Evolutionary conservation across 2,113 vertebrate species (phyloP).

Genomic region (Myanophis thanlyinensis): DNA sequence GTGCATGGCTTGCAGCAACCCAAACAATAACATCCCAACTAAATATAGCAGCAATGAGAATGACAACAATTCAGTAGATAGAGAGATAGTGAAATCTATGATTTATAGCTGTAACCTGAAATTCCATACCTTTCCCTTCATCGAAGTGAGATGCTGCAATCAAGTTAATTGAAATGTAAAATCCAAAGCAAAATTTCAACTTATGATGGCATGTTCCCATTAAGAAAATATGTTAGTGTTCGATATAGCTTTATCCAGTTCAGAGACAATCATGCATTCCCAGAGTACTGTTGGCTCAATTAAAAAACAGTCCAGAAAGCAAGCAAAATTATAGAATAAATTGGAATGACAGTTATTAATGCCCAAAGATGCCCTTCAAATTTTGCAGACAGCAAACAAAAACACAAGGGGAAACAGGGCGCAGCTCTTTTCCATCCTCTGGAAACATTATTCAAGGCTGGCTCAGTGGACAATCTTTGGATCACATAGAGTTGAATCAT

Average conservation of each 20-base stretch:
- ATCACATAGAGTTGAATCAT: neutral
- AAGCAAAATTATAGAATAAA: slow-evolving; percentile 6
- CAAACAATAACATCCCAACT: slow-evolving; percentile 34
- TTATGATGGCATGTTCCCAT: neutral
- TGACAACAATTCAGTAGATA: slow-evolving; percentile 10
- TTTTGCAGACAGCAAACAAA: slow-evolving; percentile 1
- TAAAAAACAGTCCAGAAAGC: neutral
- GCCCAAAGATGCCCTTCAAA: slow-evolving; percentile 24
- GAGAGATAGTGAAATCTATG: slow-evolving; percentile 13
- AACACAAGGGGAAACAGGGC: neutral
- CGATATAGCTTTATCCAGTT: slow-evolving; percentile 5
- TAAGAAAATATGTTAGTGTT: slow-evolving; percentile 10
- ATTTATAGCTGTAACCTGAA: slow-evolving; percentile 9
- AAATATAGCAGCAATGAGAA: slow-evolving; percentile 31
- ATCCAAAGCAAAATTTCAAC: neutral
- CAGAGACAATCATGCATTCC: neutral
- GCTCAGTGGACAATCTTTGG: neutral
- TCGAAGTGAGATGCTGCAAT: slow-evolving; percentile 1
- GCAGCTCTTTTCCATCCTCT: neutral
- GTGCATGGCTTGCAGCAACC: slow-evolving; percentile 30
- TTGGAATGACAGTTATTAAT: neutral
- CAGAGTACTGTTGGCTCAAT: slow-evolving; percentile 13
- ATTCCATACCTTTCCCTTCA: neutral
- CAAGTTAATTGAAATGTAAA: slow-evolving; percentile 14
- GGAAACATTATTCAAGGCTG: neutral